A percentile compares a stretch with the other conserved stretches of the same genome.
phyloP scores from a whole-genome alignment of 2,888 invertebrate genomes.

The Plusia festucae region DNA sequence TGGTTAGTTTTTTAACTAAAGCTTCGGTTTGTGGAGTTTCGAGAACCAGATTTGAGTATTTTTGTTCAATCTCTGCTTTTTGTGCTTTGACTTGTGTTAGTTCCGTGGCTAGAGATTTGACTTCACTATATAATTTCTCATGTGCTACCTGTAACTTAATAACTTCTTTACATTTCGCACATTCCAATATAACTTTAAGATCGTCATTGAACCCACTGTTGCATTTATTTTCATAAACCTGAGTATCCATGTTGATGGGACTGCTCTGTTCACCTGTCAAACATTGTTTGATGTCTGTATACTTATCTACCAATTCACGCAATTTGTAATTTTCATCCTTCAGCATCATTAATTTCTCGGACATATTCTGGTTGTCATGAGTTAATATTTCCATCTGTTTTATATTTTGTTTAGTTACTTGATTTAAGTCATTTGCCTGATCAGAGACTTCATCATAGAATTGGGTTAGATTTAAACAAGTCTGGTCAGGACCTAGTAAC shows the following conservation, averaged over 20 bases:
- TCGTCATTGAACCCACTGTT: conserved; percentile 7
- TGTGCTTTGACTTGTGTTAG: conserved; percentile 61
- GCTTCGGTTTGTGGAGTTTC: conserved; percentile 72
- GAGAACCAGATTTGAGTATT: conserved; percentile 71
- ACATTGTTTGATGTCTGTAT: conserved; percentile 40
- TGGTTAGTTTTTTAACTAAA: conserved; percentile 69
- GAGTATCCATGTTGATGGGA: conserved; percentile 60
- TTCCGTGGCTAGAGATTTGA: conserved; percentile 63
- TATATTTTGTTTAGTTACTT: conserved; percentile 56
- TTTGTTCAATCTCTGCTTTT: conserved; percentile 70
- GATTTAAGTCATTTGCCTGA: conserved; percentile 66
- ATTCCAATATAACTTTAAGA: conserved; percentile 26
- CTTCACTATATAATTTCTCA: conserved; percentile 57
- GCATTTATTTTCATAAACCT: conserved; percentile 17
- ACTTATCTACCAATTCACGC: conserved; percentile 63
- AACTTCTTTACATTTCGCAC: conserved; percentile 57
- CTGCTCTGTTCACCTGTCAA: conserved; percentile 63
- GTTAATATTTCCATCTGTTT: conserved; percentile 61
- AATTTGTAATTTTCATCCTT: conserved; percentile 72
- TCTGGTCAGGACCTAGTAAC: conserved; percentile 75
- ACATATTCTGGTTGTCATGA: conserved; percentile 60
- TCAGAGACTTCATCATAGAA: conserved; percentile 72
- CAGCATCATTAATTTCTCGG: conserved; percentile 63
- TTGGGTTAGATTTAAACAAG: conserved; percentile 77
- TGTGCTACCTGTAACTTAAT: conserved; percentile 45